Base-by-base conservation (phyloP, 2,113 vertebrate genomes). In the Bubalus kerabau region DNA sequence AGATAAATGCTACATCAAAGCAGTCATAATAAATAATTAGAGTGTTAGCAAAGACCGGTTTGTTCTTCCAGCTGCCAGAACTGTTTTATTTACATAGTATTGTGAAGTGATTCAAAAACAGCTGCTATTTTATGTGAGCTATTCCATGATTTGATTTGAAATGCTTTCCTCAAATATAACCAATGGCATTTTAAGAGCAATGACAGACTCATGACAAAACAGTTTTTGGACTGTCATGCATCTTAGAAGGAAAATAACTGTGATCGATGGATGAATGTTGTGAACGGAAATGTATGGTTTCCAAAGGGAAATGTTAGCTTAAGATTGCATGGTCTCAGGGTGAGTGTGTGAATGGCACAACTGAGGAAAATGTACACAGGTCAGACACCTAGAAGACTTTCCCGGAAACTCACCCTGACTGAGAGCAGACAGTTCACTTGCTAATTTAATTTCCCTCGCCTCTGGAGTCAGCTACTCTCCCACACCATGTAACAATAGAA, bases 21-120 rank as follows among this genome's bases (percentile, higher is more conserved):
- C n/a, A 98, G 89, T 95, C 94, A 97, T 94, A 98, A 95, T 95
- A 96, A 98, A 43, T 94, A 97, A 67, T 87, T 97, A 92, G 48
- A 62, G 57, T 97, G 62, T 97, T 98, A 98, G 97, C 71, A 93
- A 62, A 98, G 83, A 40, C 48, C 5, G 1, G 97, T 98, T 94
- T 98, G 56, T 97, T 92, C 97, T 95, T 91, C 95, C 94, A 98
- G 96, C 91, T 98, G 91, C 93, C 97, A 95, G 32, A 57, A 92
- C 3, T 92, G 14, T 95, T 97, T 98, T 98, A 97, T 57, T 95
- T 96, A 80, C 11, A 36, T 59, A 96, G 94, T 16, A 15, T 98
- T 97, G 48, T 97, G 56, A 80, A 97, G 64, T 95, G 15, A 92
- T 85, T 98, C 80, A 90, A 96, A 98, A 90, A 87, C 60, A 97